Evolutionary conservation across 2,797 vertebrate species (phyloP), one percentile per base, ranked within the genome.

Genomic region (Myotis pilosus): DNA sequence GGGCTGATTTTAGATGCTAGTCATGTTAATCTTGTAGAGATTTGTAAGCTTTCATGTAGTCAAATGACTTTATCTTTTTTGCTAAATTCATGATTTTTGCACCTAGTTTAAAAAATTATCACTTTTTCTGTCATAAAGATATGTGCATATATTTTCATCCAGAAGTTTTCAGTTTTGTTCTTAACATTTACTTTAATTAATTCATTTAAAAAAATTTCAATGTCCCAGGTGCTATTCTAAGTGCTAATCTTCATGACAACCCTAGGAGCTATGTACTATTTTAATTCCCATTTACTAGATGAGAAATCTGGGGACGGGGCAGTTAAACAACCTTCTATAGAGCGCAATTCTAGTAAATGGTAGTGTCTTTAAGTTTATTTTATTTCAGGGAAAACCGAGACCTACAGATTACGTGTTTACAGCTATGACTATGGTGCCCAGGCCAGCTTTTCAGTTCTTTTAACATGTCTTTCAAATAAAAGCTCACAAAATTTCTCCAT

Each of bases 21-120:
- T 68, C 60, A 57, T 69, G 17, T 2, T 68, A 44, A 44, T 79
- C 8, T 74, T 66, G 9, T 13, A 89, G 25, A 94, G 71, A 80
- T 71, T 80, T 92, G 17, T 64, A 79, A 89, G 66, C n/a, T 83
- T 94, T 80, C 69, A 75, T 51, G 36, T 60, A 33, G 25, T 92
- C 53, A 82, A 71, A 38, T 76, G 75, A 49, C 22, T 87, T 90
- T 74, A 47, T 68, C 22, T 87, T 83, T 80, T 87, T 55, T 8
- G 49, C 81, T 78, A 57, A 51, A 66, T 25, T 87, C n/a, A 72
- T 60, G 51, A 60, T 41, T 38, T 94, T 91, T 79, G 28, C 13
- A 30, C 53, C 9, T 66, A 66, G 5, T 44, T 90, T 41, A 57
- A 94, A 94, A 89, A 36, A 16, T 49, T 60, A 19, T 79, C 7